These are phyloP conservation scores for Ranitomeya imitator DNA, from an alignment of 2,113 vertebrate genomes.

Conservation along the genomic window DNA sequence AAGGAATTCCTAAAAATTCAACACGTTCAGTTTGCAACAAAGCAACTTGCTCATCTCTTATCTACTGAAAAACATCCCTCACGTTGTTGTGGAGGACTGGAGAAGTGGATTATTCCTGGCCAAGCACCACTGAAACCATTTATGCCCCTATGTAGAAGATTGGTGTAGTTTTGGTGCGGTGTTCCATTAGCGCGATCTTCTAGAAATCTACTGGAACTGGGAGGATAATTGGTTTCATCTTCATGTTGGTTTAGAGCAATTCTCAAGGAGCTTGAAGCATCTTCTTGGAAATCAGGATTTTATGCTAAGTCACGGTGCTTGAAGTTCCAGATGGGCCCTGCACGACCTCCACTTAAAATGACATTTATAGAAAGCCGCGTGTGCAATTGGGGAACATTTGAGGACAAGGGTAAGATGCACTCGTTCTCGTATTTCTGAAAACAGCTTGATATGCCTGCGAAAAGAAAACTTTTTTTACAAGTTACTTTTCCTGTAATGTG, in stretches of 20 bases:
- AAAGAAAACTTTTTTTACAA: neutral
- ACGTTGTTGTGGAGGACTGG: neutral
- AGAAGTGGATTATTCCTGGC: neutral
- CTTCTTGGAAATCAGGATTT: slow-evolving; percentile 32
- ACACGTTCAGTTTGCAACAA: too few species aligned
- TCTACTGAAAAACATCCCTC: neutral
- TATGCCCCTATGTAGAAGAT: neutral
- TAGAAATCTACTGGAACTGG: slow-evolving; percentile 10
- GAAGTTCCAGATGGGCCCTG: neutral
- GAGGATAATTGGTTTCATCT: slow-evolving; percentile 42
- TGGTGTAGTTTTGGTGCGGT: neutral
- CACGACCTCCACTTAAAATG: slow-evolving; percentile 4
- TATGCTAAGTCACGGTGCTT: neutral
- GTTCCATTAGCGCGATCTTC: neutral
- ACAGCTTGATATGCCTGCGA: neutral
- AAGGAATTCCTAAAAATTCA: too few species aligned
- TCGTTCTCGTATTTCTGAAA: neutral
- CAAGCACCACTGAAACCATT: neutral
- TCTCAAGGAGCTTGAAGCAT: slow-evolving; percentile 34
- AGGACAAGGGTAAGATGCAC: neutral
- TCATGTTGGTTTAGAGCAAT: neutral
- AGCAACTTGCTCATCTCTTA: neutral
- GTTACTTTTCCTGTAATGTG: too few species aligned
- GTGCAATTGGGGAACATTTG: slow-evolving; percentile 1
- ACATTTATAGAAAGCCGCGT: neutral